A percentile compares a stretch with the other conserved stretches of the same genome.
Evolutionary conservation across 2,888 invertebrate genomes (phyloP).

Genomic region (Holacanthella duospinosa): DNA sequence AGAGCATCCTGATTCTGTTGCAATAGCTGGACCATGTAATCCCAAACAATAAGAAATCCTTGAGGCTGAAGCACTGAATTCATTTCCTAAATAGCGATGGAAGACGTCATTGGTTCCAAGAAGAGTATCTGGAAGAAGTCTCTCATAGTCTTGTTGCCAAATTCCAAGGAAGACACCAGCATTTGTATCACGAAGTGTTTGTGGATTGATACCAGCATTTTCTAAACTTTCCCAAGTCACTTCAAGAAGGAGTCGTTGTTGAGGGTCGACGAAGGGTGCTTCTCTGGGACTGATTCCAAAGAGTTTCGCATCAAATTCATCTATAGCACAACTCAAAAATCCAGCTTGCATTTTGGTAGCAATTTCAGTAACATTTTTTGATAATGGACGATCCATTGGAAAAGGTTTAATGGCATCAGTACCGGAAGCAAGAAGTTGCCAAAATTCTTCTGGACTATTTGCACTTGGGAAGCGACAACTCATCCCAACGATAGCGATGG

Average conservation of each 20-base stretch:
- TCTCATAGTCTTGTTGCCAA: conserved; percentile 44
- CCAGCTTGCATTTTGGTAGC: conserved; percentile 48
- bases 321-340: conserved; percentile 54
- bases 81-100: conserved; percentile 18
- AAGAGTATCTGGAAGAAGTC: background rate
- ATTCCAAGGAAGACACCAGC: conserved; percentile 94
- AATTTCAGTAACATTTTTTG: background rate
- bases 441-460: conserved; percentile 21
- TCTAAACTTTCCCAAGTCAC: conserved; percentile 67
- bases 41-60: conserved; percentile 17
- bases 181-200: conserved; percentile 66
- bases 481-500: conserved; percentile 23
- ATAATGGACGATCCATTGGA: background rate
- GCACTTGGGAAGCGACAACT: conserved; percentile 22
- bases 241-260: conserved; percentile 65
- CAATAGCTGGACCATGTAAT: conserved; percentile 19
- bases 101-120: conserved; percentile 2
- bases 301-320: conserved; percentile 65
- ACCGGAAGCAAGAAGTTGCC: conserved; percentile 18
- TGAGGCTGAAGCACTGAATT: conserved; percentile 17
- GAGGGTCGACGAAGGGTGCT: conserved; percentile 65
- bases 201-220: conserved; percentile 65
- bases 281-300: conserved; percentile 66
- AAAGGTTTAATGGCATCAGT: conserved; percentile 13
- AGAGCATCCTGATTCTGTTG: conserved; percentile 23